Evolutionary conservation across 1,140 invertebrate genomes (phyloP).

Genomic region (Andricus grossulariae): DNA sequence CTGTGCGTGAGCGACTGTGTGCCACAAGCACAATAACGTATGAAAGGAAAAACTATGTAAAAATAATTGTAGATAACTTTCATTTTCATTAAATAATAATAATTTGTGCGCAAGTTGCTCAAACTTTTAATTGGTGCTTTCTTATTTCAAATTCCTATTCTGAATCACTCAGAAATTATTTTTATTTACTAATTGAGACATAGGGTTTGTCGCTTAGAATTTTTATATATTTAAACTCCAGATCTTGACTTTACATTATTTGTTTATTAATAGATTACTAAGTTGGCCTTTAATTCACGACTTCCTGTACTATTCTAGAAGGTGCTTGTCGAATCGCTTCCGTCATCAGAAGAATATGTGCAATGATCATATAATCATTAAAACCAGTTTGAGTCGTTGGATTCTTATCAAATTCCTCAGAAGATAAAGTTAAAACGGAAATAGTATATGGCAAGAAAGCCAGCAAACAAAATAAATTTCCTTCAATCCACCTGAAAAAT

Average conservation of each 20-base stretch:
- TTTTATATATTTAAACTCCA: no score
- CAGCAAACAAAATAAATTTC: slow-evolving; percentile 47
- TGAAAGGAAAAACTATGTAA: neutral
- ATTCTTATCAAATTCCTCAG: slow-evolving; percentile 36
- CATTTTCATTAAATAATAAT: slow-evolving; percentile 38
- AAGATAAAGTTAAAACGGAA: slow-evolving; percentile 42
- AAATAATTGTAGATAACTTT: slow-evolving; percentile 19
- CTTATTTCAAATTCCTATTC: neutral
- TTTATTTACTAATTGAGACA: neutral
- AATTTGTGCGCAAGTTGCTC: neutral
- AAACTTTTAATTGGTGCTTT: neutral
- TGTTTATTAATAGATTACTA: no score
- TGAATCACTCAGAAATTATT: slow-evolving; percentile 7
- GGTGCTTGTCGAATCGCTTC: slow-evolving; percentile 51
- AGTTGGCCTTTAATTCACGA: neutral
- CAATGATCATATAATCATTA: slow-evolving; percentile 60
- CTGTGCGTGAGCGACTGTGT: neutral
- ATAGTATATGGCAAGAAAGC: slow-evolving; percentile 51
- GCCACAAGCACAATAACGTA: slow-evolving; percentile 3
- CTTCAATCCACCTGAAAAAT: slow-evolving; percentile 46
- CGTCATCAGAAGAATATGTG: slow-evolving; percentile 51
- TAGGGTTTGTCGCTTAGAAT: neutral
- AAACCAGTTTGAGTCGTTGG: slow-evolving; percentile 33
- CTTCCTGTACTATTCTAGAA: neutral
- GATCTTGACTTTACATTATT: no score